phyloP scores from a whole-genome alignment of 2,888 invertebrate genomes.

The Gandaritis pyraliata region DNA sequence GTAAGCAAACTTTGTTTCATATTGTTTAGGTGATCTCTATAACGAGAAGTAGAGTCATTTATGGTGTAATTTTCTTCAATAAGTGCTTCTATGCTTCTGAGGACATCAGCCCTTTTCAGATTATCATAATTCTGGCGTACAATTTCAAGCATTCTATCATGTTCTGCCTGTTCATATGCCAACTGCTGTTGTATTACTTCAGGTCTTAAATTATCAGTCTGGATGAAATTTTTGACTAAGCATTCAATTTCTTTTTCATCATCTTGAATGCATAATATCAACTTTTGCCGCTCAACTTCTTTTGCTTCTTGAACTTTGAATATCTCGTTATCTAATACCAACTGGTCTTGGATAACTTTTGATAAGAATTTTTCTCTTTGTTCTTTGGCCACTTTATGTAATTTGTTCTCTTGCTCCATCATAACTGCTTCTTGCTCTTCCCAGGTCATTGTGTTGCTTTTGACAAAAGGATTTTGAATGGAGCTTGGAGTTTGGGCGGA shows the following conservation, averaged over 20 bases:
- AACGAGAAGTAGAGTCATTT: slow-evolving; percentile 84
- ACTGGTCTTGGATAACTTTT: slow-evolving; percentile 85
- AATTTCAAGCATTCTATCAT: slow-evolving; percentile 86
- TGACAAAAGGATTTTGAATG: slow-evolving; percentile 65
- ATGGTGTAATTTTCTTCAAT: slow-evolving; percentile 87
- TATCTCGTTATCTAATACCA: slow-evolving; percentile 87
- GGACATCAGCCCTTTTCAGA: slow-evolving; percentile 87
- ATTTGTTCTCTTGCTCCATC: slow-evolving; percentile 86
- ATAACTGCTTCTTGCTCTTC: slow-evolving; percentile 87
- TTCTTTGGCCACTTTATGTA: slow-evolving; percentile 86
- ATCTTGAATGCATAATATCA: slow-evolving; percentile 85
- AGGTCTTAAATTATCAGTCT: slow-evolving; percentile 81
- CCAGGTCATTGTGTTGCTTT: slow-evolving; percentile 66
- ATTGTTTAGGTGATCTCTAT: slow-evolving; percentile 86
- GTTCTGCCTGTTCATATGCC: slow-evolving; percentile 87
- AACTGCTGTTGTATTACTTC: slow-evolving; percentile 86
- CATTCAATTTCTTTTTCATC: slow-evolving; percentile 87
- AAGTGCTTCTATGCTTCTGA: slow-evolving; percentile 88
- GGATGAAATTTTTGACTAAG: slow-evolving; percentile 86
- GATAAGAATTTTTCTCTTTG: slow-evolving; percentile 85
- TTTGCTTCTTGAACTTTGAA: slow-evolving; percentile 87
- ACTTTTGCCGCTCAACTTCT: slow-evolving; percentile 85
- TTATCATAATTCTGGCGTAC: slow-evolving; percentile 83
- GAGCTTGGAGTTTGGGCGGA: slow-evolving; percentile 61
- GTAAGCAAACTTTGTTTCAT: slow-evolving; percentile 85